Conservation (phyloP, 2,113 vertebrate genomes). For the Otolemur garnettii region DNA sequence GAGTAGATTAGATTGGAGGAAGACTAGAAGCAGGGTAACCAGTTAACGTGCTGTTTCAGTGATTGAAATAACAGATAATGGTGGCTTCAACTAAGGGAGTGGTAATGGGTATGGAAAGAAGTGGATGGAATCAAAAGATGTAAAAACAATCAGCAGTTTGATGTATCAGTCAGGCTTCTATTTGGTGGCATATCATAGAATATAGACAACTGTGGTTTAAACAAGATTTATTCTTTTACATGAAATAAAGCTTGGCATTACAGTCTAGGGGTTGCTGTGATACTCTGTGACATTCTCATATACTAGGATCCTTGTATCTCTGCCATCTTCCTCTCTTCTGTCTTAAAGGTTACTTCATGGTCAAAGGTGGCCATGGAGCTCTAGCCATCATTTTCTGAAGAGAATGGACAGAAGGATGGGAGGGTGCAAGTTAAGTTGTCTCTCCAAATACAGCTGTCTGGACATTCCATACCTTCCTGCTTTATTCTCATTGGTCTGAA, state of each 20-base stretch:
- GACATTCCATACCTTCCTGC: background rate
- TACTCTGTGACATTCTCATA: background rate
- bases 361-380: background rate
- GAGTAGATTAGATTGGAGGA: background rate
- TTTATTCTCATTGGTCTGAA: background rate
- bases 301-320: background rate
- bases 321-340: background rate
- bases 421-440: background rate
- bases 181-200: background rate
- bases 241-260: background rate
- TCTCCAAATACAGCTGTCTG: background rate
- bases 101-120: background rate
- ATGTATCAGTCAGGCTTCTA: background rate
- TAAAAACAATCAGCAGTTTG: background rate
- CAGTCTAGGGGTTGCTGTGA: background rate
- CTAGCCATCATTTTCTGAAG: background rate
- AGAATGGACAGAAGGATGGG: background rate
- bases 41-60: slow-evolving; percentile 8
- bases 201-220: background rate
- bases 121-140: background rate
- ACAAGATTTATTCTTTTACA: background rate
- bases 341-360: background rate
- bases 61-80: background rate
- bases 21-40: background rate
- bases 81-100: background rate